Conservation (phyloP, 2,113 vertebrate genomes). For the Platycercus adscitus region DNA sequence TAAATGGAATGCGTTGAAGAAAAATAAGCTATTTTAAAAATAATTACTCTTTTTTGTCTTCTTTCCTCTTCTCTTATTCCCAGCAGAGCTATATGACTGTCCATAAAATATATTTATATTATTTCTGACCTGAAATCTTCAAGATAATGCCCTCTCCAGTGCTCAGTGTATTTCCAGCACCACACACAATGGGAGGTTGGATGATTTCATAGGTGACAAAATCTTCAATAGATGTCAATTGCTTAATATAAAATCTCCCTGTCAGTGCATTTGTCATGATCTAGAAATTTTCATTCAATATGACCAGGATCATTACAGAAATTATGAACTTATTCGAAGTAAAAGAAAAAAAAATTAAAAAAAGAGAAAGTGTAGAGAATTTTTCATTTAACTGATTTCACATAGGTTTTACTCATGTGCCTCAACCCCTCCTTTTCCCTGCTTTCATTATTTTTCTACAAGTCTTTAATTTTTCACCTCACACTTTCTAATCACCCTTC, state of each 20-base stretch:
- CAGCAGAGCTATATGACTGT: fast-evolving
- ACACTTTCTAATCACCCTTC: neutral
- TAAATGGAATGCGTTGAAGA: neutral
- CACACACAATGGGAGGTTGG: neutral
- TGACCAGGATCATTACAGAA: neutral
- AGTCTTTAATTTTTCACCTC: neutral
- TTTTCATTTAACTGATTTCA: neutral
- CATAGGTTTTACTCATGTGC: neutral
- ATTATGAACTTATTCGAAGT: neutral
- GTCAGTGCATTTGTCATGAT: neutral
- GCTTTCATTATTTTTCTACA: neutral
- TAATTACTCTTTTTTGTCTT: neutral
- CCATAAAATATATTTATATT: neutral
- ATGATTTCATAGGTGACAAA: neutral
- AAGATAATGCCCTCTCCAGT: neutral
- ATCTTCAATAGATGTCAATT: neutral
- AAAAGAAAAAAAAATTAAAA: neutral
- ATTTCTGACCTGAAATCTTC: neutral
- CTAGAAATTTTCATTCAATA: neutral
- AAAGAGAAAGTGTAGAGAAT: neutral
- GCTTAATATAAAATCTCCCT: neutral
- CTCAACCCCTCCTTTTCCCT: neutral
- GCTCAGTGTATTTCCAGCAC: neutral
- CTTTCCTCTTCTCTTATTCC: neutral
- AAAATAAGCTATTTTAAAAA: neutral